Base-by-base conservation (phyloP, 2,888 invertebrate genomes). In the Sminthurinus aureus region DNA sequence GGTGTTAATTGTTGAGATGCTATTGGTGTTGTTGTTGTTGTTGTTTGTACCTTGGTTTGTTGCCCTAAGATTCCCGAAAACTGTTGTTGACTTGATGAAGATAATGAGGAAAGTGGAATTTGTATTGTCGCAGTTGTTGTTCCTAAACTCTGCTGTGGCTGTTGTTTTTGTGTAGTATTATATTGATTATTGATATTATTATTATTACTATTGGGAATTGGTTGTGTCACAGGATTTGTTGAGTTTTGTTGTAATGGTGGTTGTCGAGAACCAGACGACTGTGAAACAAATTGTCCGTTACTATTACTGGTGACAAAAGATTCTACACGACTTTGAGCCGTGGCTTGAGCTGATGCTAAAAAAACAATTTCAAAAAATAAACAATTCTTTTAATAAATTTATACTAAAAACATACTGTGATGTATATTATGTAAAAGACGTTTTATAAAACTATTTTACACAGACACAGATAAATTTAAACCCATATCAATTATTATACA, bases 341-440 rank as follows among this genome's bases (percentile, higher is more conserved):
- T 82, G 24, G 84, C 84, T 81, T 81, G 81, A 52, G 73, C 81
- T 24, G 85, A 79, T 15, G 87, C 88, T 66, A 12, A 20, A 66
- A 18, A 58, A 58, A 58, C 58, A 58, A 12, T 58, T 58, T 15
- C n/a, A n/a, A n/a, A n/a, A n/a, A n/a, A n/a, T n/a, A n/a, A n/a
- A n/a, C n/a, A n/a, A n/a, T n/a, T n/a, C n/a, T n/a, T n/a, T n/a
- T n/a, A n/a, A n/a, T n/a, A n/a, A n/a, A n/a, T n/a, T n/a, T n/a
- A n/a, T n/a, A n/a, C n/a, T n/a, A n/a, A n/a, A n/a, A n/a, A n/a
- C n/a, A n/a, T n/a, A n/a, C n/a, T n/a, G n/a, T n/a, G n/a, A n/a
- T n/a, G n/a, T n/a, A n/a, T n/a, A n/a, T n/a, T n/a, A n/a, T n/a
- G n/a, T n/a, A n/a, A n/a, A n/a, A n/a, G n/a, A n/a, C n/a, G n/a